A percentile compares a stretch with the other conserved stretches of the same genome.
These are phyloP conservation scores for Dynastes grantii DNA, from an alignment of 2,888 invertebrate species.

Conservation along the genomic window DNA sequence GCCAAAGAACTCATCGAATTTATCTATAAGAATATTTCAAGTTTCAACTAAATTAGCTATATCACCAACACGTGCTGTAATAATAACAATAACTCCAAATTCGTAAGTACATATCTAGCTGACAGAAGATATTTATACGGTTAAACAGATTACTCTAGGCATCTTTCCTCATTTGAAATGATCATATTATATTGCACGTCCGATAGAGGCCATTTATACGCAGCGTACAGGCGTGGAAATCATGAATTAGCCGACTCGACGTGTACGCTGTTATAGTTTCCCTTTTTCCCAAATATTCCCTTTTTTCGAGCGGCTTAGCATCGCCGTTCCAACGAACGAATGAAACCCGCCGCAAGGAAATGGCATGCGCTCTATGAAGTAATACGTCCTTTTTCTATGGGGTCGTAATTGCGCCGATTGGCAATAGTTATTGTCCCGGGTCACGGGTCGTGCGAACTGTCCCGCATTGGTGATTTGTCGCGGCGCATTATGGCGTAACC, in stretches of 20 bases:
- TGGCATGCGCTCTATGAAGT: conserved; percentile 56
- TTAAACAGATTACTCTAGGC: too few species aligned
- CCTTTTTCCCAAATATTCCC: neutral
- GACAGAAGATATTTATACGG: too few species aligned
- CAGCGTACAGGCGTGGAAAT: conserved; percentile 1
- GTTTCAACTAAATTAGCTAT: too few species aligned
- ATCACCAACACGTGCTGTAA: too few species aligned
- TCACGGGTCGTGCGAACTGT: conserved; percentile 70
- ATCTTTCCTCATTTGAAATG: too few species aligned
- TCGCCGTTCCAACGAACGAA: conserved; percentile 1
- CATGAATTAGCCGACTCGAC: neutral
- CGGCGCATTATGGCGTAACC: conserved; percentile 58
- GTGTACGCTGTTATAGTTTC: conserved; percentile 11
- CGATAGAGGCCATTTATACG: too few species aligned
- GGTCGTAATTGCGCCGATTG: conserved; percentile 67
- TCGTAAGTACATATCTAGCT: too few species aligned
- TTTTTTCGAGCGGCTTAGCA: neutral
- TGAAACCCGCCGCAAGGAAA: too few species aligned
- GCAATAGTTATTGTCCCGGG: conserved; percentile 68
- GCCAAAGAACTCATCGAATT: too few species aligned
- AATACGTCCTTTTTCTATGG: conserved; percentile 60
- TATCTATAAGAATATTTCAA: too few species aligned
- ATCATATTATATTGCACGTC: too few species aligned
- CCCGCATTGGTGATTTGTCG: conserved; percentile 69
- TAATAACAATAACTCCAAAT: too few species aligned